These are phyloP conservation scores for Rotaria magnacalcarata DNA, from an alignment of 2,888 invertebrate species.

Conservation along the genomic window DNA sequence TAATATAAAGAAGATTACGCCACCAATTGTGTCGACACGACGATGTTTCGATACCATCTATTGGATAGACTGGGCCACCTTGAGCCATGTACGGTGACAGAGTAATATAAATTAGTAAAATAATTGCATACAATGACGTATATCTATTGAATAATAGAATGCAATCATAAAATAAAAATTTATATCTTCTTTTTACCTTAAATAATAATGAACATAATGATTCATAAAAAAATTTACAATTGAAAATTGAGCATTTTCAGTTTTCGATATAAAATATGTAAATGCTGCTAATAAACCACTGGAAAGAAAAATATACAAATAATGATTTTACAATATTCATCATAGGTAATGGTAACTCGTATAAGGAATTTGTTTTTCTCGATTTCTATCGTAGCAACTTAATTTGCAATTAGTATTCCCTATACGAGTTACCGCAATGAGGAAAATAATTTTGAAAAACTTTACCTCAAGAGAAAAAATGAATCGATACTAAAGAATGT, in stretches of 20 bases:
- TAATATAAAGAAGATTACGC: conserved; percentile 51
- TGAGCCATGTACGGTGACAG: conserved; percentile 49
- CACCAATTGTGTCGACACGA: conserved; percentile 51
- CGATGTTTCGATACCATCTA: conserved; percentile 43
- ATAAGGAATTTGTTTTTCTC: too few species aligned
- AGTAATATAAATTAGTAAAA: conserved; percentile 51
- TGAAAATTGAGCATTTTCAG: conserved; percentile 36
- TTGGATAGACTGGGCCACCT: conserved; percentile 50
- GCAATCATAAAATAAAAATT: too few species aligned
- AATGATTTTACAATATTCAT: too few species aligned
- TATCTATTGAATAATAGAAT: conserved; percentile 47
- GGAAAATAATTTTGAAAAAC: neutral
- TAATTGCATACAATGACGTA: conserved; percentile 52
- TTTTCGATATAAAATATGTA: conserved; percentile 46
- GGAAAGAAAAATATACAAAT: neutral
- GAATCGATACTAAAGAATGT: conserved; percentile 55
- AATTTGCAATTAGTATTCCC: too few species aligned
- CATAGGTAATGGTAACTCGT: too few species aligned
- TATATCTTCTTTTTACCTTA: conserved; percentile 9
- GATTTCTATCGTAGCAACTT: too few species aligned
- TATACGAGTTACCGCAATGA: too few species aligned
- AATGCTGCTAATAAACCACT: conserved; percentile 38
- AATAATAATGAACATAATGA: conserved; percentile 34
- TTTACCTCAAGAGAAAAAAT: conserved; percentile 54
- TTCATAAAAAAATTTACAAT: conserved; percentile 38